A percentile compares a stretch with the other conserved stretches of the same genome.
Conservation (phyloP, 2,888 invertebrate species). For the Slavum lentiscoides region DNA sequence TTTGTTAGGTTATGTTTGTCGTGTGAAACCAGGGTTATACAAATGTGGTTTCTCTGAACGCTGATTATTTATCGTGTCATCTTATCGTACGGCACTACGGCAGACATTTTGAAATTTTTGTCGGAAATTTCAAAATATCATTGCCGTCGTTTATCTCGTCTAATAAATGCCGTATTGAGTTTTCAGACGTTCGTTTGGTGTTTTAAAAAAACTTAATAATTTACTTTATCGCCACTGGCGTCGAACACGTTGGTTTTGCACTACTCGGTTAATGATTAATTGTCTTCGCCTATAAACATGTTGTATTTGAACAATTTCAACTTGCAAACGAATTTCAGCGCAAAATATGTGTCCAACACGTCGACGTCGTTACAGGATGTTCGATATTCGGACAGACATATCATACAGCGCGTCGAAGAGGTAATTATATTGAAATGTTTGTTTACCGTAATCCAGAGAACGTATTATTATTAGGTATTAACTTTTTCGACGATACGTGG, state of each 20-base stretch:
- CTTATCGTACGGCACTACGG: too few species aligned
- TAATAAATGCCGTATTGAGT: too few species aligned
- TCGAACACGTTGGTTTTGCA: neutral
- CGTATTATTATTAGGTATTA: too few species aligned
- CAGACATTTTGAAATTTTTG: neutral
- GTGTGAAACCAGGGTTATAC: neutral
- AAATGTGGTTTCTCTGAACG: neutral
- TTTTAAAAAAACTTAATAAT: neutral
- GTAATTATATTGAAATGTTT: neutral
- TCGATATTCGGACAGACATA: constrained; percentile 3
- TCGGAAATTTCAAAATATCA: neutral
- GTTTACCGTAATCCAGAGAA: too few species aligned
- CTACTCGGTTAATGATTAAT: neutral
- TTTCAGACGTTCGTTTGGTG: neutral
- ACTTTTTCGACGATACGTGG: neutral
- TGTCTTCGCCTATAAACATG: neutral
- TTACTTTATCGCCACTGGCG: neutral
- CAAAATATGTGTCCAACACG: constrained; percentile 18
- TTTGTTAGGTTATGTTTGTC: neutral
- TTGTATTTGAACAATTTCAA: constrained; percentile 12
- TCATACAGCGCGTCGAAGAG: constrained; percentile 13
- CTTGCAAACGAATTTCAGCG: constrained; percentile 34
- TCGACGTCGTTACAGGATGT: constrained; percentile 11
- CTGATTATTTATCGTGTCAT: too few species aligned
- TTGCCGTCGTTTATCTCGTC: neutral